These are phyloP conservation scores for Corvus hawaiiensis DNA, from an alignment of 2,113 vertebrate genomes.

Conservation along the genomic window DNA sequence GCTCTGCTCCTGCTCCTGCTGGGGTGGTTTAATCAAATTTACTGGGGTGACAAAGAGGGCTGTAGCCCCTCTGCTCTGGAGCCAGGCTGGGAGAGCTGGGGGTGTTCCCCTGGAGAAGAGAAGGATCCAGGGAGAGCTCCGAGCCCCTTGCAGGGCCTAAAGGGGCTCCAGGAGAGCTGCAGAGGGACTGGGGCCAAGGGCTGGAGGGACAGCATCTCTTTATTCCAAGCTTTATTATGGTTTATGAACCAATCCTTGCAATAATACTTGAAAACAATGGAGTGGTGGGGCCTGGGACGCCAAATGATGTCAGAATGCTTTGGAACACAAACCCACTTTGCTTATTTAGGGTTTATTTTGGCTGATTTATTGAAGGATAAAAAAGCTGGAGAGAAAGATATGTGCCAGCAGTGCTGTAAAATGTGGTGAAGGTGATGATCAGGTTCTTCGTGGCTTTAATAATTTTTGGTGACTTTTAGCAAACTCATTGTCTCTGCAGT, in stretches of 20 bases:
- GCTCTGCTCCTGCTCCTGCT: neutral
- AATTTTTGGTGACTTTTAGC: neutral
- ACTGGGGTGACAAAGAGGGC: neutral
- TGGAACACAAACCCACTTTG: neutral
- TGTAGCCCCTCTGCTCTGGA: neutral
- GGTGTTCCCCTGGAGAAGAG: rapidly evolving
- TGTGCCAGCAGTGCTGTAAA: neutral
- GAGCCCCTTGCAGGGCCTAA: rapidly evolving
- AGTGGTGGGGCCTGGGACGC: neutral
- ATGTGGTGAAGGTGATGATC: neutral
- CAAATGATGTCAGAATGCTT: neutral
- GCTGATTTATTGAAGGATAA: neutral
- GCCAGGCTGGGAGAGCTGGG: neutral
- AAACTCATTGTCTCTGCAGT: neutral
- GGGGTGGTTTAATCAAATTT: neutral
- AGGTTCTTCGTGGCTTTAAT: neutral
- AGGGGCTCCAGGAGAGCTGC: neutral
- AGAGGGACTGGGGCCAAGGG: neutral
- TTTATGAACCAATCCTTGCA: neutral
- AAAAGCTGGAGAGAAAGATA: neutral
- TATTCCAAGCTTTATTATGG: neutral
- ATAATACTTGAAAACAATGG: neutral
- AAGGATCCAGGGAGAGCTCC: neutral
- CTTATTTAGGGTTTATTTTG: neutral
- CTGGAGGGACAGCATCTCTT: neutral